Evolutionary conservation across 2,113 vertebrate genomes (phyloP), one percentile per base, ranked within the genome.

Genomic region (Atrichornis clamosus): DNA sequence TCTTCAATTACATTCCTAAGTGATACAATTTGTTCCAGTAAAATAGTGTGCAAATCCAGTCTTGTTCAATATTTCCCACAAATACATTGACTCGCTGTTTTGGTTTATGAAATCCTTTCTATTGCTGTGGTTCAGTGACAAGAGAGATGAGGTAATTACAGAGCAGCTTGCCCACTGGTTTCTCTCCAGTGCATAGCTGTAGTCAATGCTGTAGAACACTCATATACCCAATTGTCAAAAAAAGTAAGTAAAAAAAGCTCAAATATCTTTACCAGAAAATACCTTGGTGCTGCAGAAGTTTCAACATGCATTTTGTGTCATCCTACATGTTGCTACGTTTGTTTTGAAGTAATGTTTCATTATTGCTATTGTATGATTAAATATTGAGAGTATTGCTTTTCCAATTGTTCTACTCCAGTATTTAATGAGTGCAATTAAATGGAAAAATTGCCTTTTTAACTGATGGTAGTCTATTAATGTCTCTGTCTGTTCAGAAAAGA

Each of bases 371-470:
- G 93, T 97, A 96, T 98, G 97, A 98, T 98, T 98, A 98, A 98
- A 98, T 98, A 98, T 98, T 98, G 97, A 98, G 97, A 98, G 94
- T 98, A 98, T 98, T 98, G 97, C 98, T 98, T 98, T 98, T 98
- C 96, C 97, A 97, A 67, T 98, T 98, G 98, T 98, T 98, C 98
- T 98, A 98, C 97, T 97, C 95, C 96, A 96, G 97, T 98, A 97
- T 98, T 98, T 98, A 98, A 98, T 98, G 98, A 98, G 97, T 97
- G 97, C 98, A 98, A 98, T 98, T 98, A 98, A 98, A 98, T 98
- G 98, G 98, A 98, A 98, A 98, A 98, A 98, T 98, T 98, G 97
- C 98, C 98, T 98, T 98, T 98, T 98, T 98, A 97, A 97, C 97
- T 97, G 98, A 98, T 98, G 96, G 97, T 97, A 95, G 97, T 98